Evolutionary conservation across 2,797 vertebrate genomes (phyloP).

Genomic region (Ataeniobius toweri): DNA sequence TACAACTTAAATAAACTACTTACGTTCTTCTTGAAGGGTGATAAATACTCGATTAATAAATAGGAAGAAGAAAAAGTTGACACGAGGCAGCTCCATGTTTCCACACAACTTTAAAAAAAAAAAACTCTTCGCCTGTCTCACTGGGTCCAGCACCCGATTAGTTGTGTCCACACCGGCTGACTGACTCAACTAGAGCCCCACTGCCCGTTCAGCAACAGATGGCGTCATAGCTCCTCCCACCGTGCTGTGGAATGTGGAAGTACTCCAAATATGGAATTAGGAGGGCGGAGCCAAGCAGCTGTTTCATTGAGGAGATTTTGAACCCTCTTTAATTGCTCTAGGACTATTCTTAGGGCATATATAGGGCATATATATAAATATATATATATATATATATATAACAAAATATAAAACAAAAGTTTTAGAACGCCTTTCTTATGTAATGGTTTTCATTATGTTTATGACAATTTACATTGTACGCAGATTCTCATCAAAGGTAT

Average conservation of each 20-base stretch:
- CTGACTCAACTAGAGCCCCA: constrained; percentile 34
- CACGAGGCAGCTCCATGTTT: constrained; percentile 73
- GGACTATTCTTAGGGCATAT: too few species aligned
- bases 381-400: too few species aligned
- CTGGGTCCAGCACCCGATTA: constrained; percentile 7
- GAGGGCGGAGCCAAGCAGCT: constrained; percentile 66
- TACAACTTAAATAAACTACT: constrained; percentile 55
- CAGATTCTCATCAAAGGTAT: too few species aligned
- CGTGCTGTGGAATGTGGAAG: constrained; percentile 67
- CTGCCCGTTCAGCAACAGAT: constrained; percentile 79
- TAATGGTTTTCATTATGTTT: too few species aligned
- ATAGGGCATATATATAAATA: too few species aligned
- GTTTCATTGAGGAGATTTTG: constrained; percentile 48
- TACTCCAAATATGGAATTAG: constrained; percentile 52
- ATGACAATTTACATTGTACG: too few species aligned
- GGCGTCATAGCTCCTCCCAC: constrained; percentile 71
- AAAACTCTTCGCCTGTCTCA: constrained; percentile 26
- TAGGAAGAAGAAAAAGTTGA: constrained; percentile 65
- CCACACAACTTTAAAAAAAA: constrained; percentile 28
- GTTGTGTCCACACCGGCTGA: constrained; percentile 31
- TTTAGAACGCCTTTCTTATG: too few species aligned
- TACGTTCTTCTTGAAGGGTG: constrained; percentile 81
- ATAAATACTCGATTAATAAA: constrained; percentile 66
- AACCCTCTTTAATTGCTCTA: constrained; percentile 3
- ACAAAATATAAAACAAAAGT: too few species aligned